Percentiles rank a stretch among this genome's conserved stretches.
Conservation (phyloP, 1,140 invertebrate genomes). For the Paraescarpia echinospica region DNA sequence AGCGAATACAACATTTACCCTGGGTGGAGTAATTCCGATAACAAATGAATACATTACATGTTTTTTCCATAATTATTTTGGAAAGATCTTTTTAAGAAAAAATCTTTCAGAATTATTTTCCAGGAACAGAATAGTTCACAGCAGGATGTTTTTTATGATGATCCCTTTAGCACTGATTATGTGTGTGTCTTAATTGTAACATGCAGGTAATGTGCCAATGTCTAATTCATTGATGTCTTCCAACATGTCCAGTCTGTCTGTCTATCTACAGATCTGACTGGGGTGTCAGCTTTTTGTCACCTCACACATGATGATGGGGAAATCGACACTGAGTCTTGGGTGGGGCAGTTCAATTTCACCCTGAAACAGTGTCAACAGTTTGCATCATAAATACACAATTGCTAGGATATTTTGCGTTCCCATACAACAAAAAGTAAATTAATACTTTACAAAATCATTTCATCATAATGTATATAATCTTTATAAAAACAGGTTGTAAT, state of each 20-base stretch:
- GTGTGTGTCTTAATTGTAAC: neutral
- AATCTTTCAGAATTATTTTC: no score
- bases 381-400: neutral
- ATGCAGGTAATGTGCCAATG: neutral
- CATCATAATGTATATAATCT: no score
- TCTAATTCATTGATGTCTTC: neutral
- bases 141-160: no score
- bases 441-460: no score
- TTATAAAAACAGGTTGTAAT: no score
- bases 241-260: neutral
- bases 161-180: neutral
- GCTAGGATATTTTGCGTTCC: neutral
- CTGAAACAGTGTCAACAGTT: constrained; percentile 35
- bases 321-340: constrained; percentile 52
- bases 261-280: neutral
- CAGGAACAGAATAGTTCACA: no score
- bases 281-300: constrained; percentile 26
- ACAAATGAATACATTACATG: no score
- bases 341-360: constrained; percentile 51
- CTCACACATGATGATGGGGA: constrained; percentile 53
- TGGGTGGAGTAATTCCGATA: no score
- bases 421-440: no score
- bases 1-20: no score
- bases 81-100: no score
- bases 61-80: no score